These are phyloP conservation scores for Drosophila dunni DNA, from an alignment of 1,140 invertebrate species.

Conservation along the genomic window DNA sequence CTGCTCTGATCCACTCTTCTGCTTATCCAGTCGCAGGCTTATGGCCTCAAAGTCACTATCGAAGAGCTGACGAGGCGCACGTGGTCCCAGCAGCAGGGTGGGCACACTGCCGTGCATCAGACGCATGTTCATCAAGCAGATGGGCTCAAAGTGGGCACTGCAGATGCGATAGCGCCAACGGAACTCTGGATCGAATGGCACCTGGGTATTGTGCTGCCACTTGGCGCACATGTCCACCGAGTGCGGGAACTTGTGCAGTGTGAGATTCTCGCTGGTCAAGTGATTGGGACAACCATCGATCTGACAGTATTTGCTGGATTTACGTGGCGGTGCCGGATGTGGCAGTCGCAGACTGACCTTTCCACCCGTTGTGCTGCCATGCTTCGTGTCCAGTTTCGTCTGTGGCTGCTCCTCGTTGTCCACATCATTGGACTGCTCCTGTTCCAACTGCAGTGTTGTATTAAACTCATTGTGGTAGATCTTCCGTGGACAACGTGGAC, in stretches of 20 bases:
- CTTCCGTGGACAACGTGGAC: constrained; percentile 38
- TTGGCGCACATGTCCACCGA: constrained; percentile 62
- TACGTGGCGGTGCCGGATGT: constrained; percentile 46
- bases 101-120: constrained; percentile 75
- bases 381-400: not conserved
- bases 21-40: constrained; percentile 48
- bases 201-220: constrained; percentile 76
- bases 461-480: constrained; percentile 63
- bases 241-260: constrained; percentile 70
- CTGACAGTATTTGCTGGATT: constrained; percentile 72
- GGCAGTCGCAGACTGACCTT: constrained; percentile 44
- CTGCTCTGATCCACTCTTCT: constrained; percentile 1
- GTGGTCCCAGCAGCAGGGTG: constrained; percentile 63
- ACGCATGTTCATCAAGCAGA: constrained; percentile 64
- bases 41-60: constrained; percentile 61
- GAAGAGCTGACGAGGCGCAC: constrained; percentile 58
- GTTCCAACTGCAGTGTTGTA: constrained; percentile 12
- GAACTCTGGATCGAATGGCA: constrained; percentile 61
- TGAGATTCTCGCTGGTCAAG: constrained; percentile 63
- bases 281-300: constrained; percentile 66
- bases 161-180: constrained; percentile 76
- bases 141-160: constrained; percentile 72
- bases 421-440: not conserved
- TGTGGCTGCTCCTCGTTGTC: not conserved
- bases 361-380: not conserved